phyloP scores from a whole-genome alignment of 2,888 invertebrate species.

The Tinea semifulvella region DNA sequence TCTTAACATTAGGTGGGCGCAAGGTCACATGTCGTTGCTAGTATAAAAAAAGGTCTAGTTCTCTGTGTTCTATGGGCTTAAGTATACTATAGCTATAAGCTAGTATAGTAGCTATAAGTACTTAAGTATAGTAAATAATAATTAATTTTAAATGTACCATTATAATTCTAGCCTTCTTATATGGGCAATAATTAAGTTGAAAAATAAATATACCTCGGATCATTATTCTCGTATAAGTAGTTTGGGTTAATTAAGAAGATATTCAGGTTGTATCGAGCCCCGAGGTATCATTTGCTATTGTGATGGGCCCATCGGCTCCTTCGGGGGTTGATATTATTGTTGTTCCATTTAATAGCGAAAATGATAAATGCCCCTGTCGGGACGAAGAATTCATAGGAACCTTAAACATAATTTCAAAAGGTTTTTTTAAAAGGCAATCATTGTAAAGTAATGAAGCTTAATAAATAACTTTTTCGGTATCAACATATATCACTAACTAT shows the following conservation, averaged over 20 bases:
- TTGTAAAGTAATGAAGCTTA: constrained; percentile 5
- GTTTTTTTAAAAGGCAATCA: constrained; percentile 1
- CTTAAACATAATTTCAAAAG: background rate
- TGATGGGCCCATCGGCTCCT: constrained; percentile 56
- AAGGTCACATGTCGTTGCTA: no score
- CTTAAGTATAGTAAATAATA: no score
- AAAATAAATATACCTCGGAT: constrained; percentile 33
- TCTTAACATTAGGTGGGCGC: no score
- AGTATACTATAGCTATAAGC: no score
- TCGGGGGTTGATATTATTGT: constrained; percentile 51
- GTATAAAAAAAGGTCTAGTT: no score
- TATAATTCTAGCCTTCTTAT: background rate
- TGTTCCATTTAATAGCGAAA: constrained; percentile 59
- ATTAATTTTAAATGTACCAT: background rate
- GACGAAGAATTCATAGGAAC: constrained; percentile 28
- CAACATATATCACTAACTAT: no score
- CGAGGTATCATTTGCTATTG: constrained; percentile 63
- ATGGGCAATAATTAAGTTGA: constrained; percentile 14
- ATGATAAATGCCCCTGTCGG: constrained; percentile 59
- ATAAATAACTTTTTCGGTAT: constrained; percentile 8
- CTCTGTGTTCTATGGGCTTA: no score
- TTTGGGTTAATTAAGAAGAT: constrained; percentile 57
- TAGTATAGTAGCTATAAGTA: no score
- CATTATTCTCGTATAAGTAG: constrained; percentile 52
- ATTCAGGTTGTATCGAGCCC: constrained; percentile 39